Percentiles rank a stretch among this genome's conserved stretches.
Evolutionary conservation across 2,113 vertebrate genomes (phyloP).

Genomic region (Equus quagga): DNA sequence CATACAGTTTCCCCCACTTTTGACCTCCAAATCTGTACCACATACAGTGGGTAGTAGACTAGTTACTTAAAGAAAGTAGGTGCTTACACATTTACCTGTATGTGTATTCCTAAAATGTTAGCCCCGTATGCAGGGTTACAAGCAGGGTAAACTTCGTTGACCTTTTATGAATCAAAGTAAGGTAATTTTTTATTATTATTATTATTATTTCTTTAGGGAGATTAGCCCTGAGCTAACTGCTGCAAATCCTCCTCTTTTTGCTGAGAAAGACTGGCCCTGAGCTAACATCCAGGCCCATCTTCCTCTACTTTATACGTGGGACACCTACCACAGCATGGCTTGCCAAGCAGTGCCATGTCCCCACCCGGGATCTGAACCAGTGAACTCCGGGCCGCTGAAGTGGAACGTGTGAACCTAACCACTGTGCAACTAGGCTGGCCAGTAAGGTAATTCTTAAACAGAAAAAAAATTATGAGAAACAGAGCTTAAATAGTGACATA

Average conservation of each 20-base stretch:
- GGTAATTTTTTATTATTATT: not conserved
- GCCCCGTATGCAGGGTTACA: not conserved
- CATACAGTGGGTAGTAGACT: not conserved
- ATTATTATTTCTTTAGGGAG: too few relatives aligned
- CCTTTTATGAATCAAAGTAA: not conserved
- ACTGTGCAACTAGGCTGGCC: too few relatives aligned
- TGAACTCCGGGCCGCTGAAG: too few relatives aligned
- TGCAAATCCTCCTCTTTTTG: too few relatives aligned
- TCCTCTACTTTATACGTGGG: too few relatives aligned
- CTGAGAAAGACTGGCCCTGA: too few relatives aligned
- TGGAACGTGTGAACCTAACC: too few relatives aligned
- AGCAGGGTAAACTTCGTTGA: not conserved
- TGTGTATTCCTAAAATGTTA: not conserved
- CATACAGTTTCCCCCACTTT: not conserved
- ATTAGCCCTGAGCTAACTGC: too few relatives aligned
- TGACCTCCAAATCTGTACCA: not conserved
- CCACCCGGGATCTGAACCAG: too few relatives aligned
- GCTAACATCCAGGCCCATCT: too few relatives aligned
- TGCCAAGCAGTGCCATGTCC: too few relatives aligned
- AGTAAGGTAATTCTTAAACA: not conserved
- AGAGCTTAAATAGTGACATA: not conserved
- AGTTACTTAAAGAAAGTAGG: not conserved
- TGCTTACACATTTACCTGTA: not conserved
- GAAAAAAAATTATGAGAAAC: not conserved
- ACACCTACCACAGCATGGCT: too few relatives aligned